Conservation (phyloP, 2,113 vertebrate species). For the Mohoua ochrocephala region DNA sequence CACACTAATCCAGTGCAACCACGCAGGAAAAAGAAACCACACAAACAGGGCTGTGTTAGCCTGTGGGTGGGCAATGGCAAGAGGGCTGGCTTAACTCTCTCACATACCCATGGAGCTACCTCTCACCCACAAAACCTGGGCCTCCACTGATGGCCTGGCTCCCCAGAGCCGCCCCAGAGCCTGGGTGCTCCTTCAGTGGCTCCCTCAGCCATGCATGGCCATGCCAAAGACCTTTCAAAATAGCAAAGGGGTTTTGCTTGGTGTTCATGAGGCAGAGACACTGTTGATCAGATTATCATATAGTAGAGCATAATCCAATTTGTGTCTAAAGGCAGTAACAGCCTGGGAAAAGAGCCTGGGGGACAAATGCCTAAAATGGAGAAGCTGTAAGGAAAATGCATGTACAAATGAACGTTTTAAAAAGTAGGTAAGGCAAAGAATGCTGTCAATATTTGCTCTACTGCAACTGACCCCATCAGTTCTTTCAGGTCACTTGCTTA, state of each 20-base stretch:
- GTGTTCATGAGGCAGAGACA: background rate
- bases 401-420: background rate
- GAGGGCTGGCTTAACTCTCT: background rate
- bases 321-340: background rate
- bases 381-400: background rate
- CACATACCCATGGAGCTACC: background rate
- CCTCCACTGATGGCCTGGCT: background rate
- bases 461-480: background rate
- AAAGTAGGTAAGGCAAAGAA: background rate
- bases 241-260: background rate
- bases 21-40: fast-evolving
- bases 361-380: background rate
- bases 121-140: background rate
- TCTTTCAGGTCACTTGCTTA: background rate
- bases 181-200: background rate
- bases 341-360: background rate
- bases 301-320: background rate
- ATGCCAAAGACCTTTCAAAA: background rate
- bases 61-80: background rate
- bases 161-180: background rate
- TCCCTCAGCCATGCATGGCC: background rate
- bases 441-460: background rate
- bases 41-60: background rate
- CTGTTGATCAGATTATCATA: background rate
- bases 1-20: background rate